Base-by-base conservation (phyloP, 2,888 invertebrate genomes). In the Cephus nigrinus region DNA sequence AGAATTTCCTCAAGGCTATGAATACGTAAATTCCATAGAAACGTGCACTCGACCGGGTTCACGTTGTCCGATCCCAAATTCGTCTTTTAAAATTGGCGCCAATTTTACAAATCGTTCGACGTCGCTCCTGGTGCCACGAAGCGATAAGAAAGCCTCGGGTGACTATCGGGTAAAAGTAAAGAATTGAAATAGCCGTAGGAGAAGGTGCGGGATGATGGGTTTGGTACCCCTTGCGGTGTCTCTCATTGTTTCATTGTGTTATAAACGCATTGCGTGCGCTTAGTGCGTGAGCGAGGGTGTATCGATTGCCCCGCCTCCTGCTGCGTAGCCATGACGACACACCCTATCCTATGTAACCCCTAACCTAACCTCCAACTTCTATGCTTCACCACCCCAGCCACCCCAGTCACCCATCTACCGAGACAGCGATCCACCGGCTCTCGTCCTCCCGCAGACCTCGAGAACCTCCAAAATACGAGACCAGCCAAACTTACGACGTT, bases 241-340 rank as follows among this genome's bases (percentile, higher is more conserved):
- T 71, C 71, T 71, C 87, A 88, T 88, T 89, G 89, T 89, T 88
- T 88, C 88, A 88, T 88, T 86, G 88, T 86, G 86, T 87, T 89
- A 88, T 88, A 87, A 89, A 88, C 88, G 87, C 88, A 89, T 88
- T 86, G 89, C 88, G 86, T 87, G 83, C 86, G 86, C 84, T 84
- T 85, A 85, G 93, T 92, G 92, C 92, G 93, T 93, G 93, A 92
- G 93, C 94, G 94, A 94, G 94, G 93, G 94, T 94, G 94, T 94
- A 95, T 95, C 95, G 94, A 95, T 95, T 94, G 94, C 94, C 93
- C 94, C 93, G 93, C 92, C 93, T 90, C 92, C 92, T 89, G 92
- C 92, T 92, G 93, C 92, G 93, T 93, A 92, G 92, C 91, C 93
- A 93, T 93, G 93, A 93, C 92, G 91, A 93, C 93, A 90, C 90